phyloP scores from a whole-genome alignment of 2,888 invertebrate species.

The Cephus pygmeus region DNA sequence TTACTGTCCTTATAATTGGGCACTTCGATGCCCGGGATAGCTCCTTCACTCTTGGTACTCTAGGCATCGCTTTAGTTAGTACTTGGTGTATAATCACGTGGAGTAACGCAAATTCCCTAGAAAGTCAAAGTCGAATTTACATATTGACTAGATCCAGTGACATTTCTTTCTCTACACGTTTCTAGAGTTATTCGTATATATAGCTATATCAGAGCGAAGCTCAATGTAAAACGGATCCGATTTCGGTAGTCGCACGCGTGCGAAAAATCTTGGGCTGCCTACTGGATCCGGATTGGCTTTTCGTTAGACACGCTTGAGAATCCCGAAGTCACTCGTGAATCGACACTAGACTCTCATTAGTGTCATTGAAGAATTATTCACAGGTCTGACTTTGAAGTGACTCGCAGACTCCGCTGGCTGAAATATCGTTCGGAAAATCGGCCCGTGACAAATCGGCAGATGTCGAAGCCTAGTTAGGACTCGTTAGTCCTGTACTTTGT shows the following conservation, averaged over 20 bases:
- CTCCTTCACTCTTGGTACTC: neutral
- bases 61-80: neutral
- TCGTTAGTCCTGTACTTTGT: slow-evolving; percentile 42
- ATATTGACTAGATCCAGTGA: neutral
- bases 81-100: neutral
- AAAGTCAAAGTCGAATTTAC: neutral
- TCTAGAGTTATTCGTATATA: too few relatives aligned
- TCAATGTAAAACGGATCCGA: neutral
- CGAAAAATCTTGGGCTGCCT: neutral
- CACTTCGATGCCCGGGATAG: neutral
- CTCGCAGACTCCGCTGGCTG: slow-evolving; percentile 25
- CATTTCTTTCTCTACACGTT: neutral
- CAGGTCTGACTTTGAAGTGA: slow-evolving; percentile 49
- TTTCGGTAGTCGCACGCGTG: neutral
- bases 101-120: neutral
- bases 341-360: slow-evolving; percentile 60
- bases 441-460: slow-evolving; percentile 60
- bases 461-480: slow-evolving; percentile 59
- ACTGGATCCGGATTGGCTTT: neutral
- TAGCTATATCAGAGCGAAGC: neutral
- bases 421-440: slow-evolving; percentile 43
- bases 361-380: slow-evolving; percentile 63
- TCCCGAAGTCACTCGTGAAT: slow-evolving; percentile 27
- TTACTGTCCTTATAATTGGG: slow-evolving; percentile 4
- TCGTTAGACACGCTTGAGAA: slow-evolving; percentile 21